A percentile compares a stretch with the other conserved stretches of the same genome.
Evolutionary conservation across 2,888 invertebrate genomes (phyloP).

Genomic region (Watsonalla binaria): DNA sequence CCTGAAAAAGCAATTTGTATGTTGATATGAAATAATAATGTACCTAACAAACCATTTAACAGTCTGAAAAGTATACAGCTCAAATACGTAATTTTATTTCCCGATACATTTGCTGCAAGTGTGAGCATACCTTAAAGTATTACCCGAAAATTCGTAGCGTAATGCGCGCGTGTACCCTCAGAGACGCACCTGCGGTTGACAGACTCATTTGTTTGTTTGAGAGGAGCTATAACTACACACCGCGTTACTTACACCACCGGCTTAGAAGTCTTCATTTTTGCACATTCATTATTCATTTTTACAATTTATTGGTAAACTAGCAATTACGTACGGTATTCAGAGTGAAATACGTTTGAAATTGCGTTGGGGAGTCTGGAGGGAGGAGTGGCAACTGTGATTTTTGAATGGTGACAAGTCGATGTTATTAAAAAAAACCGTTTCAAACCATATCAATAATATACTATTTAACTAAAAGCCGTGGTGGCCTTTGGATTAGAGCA

Average conservation of each 20-base stretch:
- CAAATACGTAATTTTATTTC: not conserved
- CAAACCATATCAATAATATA: no score
- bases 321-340: no score
- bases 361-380: no score
- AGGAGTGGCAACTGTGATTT: no score
- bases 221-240: constrained; percentile 21
- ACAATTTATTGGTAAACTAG: not conserved
- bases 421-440: no score
- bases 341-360: no score
- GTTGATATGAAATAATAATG: no score
- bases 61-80: not conserved
- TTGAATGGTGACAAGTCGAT: no score
- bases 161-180: constrained; percentile 23
- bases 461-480: no score
- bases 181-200: constrained; percentile 67
- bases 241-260: not conserved
- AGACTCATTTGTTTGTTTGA: constrained; percentile 59
- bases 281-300: not conserved
- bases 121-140: constrained; percentile 23
- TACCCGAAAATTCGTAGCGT: constrained; percentile 49
- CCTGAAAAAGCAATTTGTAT: no score
- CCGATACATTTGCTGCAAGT: constrained; percentile 4
- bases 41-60: no score
- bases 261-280: not conserved
- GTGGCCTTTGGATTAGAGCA: no score